phyloP scores from a whole-genome alignment of 2,797 vertebrate genomes.

The Xenops minutus region DNA sequence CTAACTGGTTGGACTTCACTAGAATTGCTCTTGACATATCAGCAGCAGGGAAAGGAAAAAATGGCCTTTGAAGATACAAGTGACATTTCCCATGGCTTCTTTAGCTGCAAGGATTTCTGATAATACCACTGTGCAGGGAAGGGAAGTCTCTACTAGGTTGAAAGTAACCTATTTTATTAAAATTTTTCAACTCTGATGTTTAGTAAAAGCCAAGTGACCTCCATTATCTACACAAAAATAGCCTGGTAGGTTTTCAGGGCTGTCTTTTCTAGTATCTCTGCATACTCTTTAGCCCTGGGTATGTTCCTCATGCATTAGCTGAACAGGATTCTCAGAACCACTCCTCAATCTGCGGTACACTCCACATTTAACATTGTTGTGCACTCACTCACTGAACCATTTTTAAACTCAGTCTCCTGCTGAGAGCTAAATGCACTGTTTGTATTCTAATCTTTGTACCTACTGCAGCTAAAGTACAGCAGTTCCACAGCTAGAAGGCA shows the following conservation, averaged over 20 bases:
- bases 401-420: slow-evolving; percentile 40
- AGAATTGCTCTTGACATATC: background rate
- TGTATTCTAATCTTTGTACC: slow-evolving; percentile 45
- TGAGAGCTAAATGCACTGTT: slow-evolving; percentile 45
- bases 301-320: background rate
- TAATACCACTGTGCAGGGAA: background rate
- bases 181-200: background rate
- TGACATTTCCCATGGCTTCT: slow-evolving; percentile 13
- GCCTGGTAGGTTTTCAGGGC: background rate
- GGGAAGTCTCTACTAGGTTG: background rate
- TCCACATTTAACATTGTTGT: slow-evolving; percentile 1
- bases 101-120: background rate
- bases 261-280: background rate
- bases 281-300: background rate
- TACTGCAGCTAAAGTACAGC: slow-evolving; percentile 30
- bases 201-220: slow-evolving; percentile 40
- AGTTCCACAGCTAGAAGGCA: slow-evolving; percentile 22
- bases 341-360: background rate
- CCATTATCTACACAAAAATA: slow-evolving; percentile 34
- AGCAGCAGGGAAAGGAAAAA: background rate
- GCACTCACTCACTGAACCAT: slow-evolving; percentile 20
- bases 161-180: slow-evolving; percentile 25
- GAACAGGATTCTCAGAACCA: background rate
- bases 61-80: background rate
- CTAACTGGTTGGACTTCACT: background rate